Evolutionary conservation across 2,797 vertebrate species (phyloP).

Genomic region (Thalassophryne amazonica): DNA sequence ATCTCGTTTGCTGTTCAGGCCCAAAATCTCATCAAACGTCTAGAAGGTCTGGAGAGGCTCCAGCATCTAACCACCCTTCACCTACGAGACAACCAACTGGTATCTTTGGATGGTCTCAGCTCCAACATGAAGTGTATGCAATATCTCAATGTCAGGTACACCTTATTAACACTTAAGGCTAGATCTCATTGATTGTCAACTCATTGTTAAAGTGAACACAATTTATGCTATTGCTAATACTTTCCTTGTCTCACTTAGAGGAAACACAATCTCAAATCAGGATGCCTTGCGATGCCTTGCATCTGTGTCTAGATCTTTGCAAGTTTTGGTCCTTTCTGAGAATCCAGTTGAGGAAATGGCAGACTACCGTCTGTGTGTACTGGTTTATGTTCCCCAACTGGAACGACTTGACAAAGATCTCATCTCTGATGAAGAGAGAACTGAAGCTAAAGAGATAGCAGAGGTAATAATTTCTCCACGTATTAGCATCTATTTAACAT

Average conservation of each 20-base stretch:
- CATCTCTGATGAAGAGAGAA: constrained; percentile 75
- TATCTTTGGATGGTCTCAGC: constrained; percentile 83
- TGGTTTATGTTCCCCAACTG: constrained; percentile 76
- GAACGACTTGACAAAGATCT: constrained; percentile 87
- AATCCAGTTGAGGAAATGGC: constrained; percentile 80
- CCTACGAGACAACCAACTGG: constrained; percentile 88
- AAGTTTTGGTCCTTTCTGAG: constrained; percentile 81
- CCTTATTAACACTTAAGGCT: background rate
- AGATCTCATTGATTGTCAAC: background rate
- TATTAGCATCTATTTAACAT: background rate
- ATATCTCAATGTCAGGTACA: constrained; percentile 84
- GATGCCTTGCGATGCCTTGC: constrained; percentile 71
- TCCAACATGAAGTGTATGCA: constrained; percentile 84
- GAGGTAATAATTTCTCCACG: constrained; percentile 60
- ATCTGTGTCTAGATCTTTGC: constrained; percentile 77
- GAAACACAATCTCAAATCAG: constrained; percentile 76
- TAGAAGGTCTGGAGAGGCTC: constrained; percentile 84
- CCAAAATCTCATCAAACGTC: constrained; percentile 80
- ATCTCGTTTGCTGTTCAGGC: constrained; percentile 72
- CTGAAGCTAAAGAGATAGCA: constrained; percentile 68
- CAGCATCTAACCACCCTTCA: constrained; percentile 83
- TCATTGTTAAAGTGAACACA: too few relatives aligned
- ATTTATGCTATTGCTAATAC: too few relatives aligned
- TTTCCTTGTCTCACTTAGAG: constrained; percentile 64
- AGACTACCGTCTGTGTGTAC: constrained; percentile 77